These are phyloP conservation scores for Rhadinocentrus ornatus DNA, from an alignment of 2,797 vertebrate genomes.

Conservation along the genomic window DNA sequence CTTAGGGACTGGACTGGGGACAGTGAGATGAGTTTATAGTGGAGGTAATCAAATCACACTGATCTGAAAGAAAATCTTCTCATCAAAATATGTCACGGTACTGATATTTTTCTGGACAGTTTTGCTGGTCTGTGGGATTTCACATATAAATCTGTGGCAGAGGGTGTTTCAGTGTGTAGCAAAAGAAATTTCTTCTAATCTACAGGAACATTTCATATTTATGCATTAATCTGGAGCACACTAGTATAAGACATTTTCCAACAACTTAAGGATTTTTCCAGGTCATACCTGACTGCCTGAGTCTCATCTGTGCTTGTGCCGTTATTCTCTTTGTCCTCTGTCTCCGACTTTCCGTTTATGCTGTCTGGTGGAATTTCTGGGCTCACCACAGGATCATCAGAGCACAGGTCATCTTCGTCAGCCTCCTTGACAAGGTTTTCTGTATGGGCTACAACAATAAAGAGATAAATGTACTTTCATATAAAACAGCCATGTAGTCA, in stretches of 20 bases:
- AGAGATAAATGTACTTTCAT: neutral
- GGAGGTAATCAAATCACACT: neutral
- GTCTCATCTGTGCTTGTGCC: slow-evolving; percentile 68
- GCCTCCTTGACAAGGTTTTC: slow-evolving; percentile 44
- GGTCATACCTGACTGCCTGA: slow-evolving; percentile 82
- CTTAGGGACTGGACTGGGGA: slow-evolving; percentile 77
- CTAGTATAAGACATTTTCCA: neutral
- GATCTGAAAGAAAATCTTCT: neutral
- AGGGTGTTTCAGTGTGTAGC: neutral
- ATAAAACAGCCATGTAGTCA: neutral
- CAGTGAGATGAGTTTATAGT: neutral
- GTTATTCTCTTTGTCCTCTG: slow-evolving; percentile 77
- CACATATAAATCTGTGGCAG: neutral
- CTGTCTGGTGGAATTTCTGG: slow-evolving; percentile 56
- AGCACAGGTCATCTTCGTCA: slow-evolving; percentile 47
- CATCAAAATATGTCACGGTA: neutral
- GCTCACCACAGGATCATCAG: slow-evolving; percentile 43
- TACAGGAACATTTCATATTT: neutral
- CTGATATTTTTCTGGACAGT: neutral
- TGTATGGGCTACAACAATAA: slow-evolving; percentile 15
- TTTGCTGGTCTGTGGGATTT: neutral
- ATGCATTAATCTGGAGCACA: neutral
- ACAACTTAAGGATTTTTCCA: neutral
- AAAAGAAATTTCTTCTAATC: neutral
- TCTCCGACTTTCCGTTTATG: slow-evolving; percentile 78